phyloP scores from a whole-genome alignment of 2,888 invertebrate species.

The Leptothorax acervorum region DNA sequence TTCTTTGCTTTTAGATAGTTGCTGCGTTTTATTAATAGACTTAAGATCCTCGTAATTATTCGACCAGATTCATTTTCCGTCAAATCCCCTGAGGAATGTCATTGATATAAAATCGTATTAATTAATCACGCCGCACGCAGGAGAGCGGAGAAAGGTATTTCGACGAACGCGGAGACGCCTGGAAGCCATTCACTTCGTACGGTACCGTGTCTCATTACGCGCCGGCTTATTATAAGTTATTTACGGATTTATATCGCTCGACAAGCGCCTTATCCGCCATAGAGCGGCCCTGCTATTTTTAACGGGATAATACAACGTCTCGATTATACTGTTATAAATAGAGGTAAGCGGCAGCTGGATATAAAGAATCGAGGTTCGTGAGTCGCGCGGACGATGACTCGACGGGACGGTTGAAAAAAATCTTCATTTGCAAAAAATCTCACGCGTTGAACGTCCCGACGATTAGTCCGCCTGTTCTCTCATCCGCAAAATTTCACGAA shows the following conservation, averaged over 20 bases:
- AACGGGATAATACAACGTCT: conserved; percentile 77
- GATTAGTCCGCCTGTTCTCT: neutral
- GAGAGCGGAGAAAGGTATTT: neutral
- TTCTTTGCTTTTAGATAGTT: neutral
- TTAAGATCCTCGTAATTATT: neutral
- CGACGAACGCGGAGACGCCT: neutral
- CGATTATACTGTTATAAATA: conserved; percentile 81
- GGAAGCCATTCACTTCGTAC: conserved; percentile 28
- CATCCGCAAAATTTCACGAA: neutral
- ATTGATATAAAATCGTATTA: neutral
- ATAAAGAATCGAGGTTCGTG: neutral
- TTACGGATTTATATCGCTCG: conserved; percentile 56
- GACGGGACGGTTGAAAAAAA: neutral
- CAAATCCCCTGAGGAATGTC: too few species aligned
- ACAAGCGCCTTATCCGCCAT: conserved; percentile 59
- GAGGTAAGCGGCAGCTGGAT: conserved; percentile 35
- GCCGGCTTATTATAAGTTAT: conserved; percentile 44
- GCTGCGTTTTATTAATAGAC: neutral
- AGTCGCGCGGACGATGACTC: neutral
- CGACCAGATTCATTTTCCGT: neutral
- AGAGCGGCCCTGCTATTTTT: conserved; percentile 76
- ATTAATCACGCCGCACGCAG: neutral
- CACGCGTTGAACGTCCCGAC: neutral
- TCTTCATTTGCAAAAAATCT: neutral
- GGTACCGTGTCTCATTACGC: neutral